Percentiles rank a stretch among this genome's conserved stretches.
Evolutionary conservation across 2,888 invertebrate genomes (phyloP).

Genomic region (Synanthedon andrenaeformis): DNA sequence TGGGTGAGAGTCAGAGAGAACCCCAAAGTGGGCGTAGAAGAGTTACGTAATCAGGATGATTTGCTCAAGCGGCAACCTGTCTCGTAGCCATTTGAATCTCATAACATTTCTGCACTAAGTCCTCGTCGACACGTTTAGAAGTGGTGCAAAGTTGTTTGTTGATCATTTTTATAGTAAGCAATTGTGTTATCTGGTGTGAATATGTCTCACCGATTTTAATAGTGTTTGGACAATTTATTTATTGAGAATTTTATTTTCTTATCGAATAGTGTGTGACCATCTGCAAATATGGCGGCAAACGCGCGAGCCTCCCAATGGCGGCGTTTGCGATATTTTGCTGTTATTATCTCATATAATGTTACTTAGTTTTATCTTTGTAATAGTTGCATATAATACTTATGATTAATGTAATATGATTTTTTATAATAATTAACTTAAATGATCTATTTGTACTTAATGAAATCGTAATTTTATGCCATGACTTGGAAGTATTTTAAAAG

Average conservation of each 20-base stretch:
- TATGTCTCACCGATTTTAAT: constrained; percentile 57
- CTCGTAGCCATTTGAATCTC: constrained; percentile 63
- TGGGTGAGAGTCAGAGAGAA: neutral
- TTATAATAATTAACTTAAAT: neutral
- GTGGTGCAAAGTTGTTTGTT: constrained; percentile 67
- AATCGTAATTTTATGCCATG: neutral
- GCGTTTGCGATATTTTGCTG: constrained; percentile 26
- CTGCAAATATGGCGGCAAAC: constrained; percentile 65
- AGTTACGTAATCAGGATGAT: constrained; percentile 49
- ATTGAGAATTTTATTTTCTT: constrained; percentile 70
- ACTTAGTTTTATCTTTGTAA: constrained; percentile 20
- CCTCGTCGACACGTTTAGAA: constrained; percentile 42
- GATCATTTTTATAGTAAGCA: constrained; percentile 67
- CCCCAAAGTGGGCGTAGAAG: constrained; percentile 20
- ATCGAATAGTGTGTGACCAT: constrained; percentile 60
- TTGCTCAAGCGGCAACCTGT: constrained; percentile 66
- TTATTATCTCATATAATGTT: constrained; percentile 17
- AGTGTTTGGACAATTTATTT: constrained; percentile 67
- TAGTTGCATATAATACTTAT: neutral
- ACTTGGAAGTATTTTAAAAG: neutral
- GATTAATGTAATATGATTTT: neutral
- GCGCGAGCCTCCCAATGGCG: constrained; percentile 28
- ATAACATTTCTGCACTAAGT: constrained; percentile 54
- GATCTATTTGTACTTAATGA: constrained; percentile 37
- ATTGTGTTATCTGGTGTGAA: constrained; percentile 67